phyloP scores from a whole-genome alignment of 2,797 vertebrate genomes.

The Sebastes matsubarae region DNA sequence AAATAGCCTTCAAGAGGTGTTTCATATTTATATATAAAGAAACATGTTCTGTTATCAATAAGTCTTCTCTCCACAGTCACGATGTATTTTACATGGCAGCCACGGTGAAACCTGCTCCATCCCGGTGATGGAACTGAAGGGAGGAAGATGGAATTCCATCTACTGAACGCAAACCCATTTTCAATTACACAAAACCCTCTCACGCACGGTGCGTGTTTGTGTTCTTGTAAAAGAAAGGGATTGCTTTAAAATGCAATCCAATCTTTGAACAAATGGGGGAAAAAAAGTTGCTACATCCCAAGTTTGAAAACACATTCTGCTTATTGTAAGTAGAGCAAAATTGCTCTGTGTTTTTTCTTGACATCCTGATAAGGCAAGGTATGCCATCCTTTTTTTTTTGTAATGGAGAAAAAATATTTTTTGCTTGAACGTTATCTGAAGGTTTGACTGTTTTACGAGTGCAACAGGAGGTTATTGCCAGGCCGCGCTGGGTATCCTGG shows the following conservation, averaged over 20 bases:
- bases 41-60: constrained; percentile 29
- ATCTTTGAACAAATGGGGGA: constrained; percentile 48
- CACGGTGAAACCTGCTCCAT: constrained; percentile 29
- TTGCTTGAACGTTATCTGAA: constrained; percentile 14
- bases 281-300: constrained; percentile 37
- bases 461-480: constrained; percentile 14
- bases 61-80: neutral
- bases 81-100: constrained; percentile 58
- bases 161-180: constrained; percentile 64
- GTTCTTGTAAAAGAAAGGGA: constrained; percentile 36
- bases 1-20: constrained; percentile 12
- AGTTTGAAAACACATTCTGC: constrained; percentile 36
- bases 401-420: constrained; percentile 4
- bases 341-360: constrained; percentile 32
- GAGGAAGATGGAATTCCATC: constrained; percentile 62
- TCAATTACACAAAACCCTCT: constrained; percentile 62
- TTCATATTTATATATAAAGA: constrained; percentile 61
- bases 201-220: neutral
- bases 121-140: constrained; percentile 34
- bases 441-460: constrained; percentile 47
- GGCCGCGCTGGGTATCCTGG: neutral
- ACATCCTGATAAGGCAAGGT: constrained; percentile 28
- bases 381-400: constrained; percentile 24
- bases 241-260: constrained; percentile 59
- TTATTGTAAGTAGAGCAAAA: constrained; percentile 31